A percentile compares a stretch with the other conserved stretches of the same genome.
Evolutionary conservation across 1,140 invertebrate genomes (phyloP).

Genomic region (Ceratina australensis): DNA sequence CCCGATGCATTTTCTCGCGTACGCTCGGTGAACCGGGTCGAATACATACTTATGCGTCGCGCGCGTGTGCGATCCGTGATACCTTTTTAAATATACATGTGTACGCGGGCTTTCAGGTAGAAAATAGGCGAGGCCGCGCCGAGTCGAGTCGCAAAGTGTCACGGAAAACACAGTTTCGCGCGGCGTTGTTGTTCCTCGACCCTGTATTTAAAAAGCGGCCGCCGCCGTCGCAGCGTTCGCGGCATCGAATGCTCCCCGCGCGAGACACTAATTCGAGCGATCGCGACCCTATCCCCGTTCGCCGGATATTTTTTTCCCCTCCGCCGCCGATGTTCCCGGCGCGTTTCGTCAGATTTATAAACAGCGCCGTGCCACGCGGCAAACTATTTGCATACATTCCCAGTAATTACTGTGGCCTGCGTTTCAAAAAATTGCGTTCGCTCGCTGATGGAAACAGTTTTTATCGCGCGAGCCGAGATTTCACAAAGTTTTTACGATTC

Average conservation of each 20-base stretch:
- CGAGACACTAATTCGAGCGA: conserved; percentile 36
- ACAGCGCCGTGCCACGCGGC: background rate
- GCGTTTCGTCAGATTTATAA: conserved; percentile 31
- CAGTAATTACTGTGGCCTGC: conserved; percentile 22
- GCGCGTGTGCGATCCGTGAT: conserved; percentile 2
- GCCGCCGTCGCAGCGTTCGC: background rate
- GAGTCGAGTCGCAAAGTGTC: background rate
- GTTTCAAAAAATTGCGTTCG: conserved; percentile 26
- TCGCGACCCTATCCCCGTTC: conserved; percentile 18
- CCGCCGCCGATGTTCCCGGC: background rate
- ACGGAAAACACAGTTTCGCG: conserved; percentile 6
- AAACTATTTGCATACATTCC: conserved; percentile 41
- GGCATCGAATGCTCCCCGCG: background rate
- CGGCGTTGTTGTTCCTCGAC: background rate
- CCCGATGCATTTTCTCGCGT: conserved; percentile 37
- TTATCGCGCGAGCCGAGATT: background rate
- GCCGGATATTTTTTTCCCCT: conserved; percentile 9
- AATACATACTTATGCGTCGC: conserved; percentile 42
- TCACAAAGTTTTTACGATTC: background rate
- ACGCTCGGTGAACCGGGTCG: conserved; percentile 48
- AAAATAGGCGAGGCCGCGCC: conserved; percentile 1
- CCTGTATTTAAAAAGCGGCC: conserved; percentile 2
- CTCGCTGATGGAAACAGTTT: conserved; percentile 15
- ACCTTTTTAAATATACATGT: conserved; percentile 38
- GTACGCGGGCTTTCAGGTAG: conserved; percentile 27